These are phyloP conservation scores for Odontocerum albicorne DNA, from an alignment of 2,888 invertebrate genomes.

Conservation along the genomic window DNA sequence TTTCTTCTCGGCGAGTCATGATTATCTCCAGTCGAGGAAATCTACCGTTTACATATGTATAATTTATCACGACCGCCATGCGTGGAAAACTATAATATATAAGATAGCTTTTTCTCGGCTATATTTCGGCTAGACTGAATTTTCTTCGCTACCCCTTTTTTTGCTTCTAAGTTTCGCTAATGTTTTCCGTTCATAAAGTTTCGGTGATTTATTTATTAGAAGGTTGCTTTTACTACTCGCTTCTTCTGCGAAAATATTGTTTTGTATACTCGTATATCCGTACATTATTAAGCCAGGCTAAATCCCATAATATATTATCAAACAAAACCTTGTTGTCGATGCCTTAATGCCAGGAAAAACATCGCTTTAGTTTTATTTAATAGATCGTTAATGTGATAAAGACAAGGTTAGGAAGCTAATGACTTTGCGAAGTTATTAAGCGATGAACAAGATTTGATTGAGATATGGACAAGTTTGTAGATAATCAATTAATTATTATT, in stretches of 20 bases:
- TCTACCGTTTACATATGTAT: constrained; percentile 35
- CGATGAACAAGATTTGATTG: too few relatives aligned
- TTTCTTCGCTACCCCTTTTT: constrained; percentile 12
- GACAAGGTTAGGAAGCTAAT: too few relatives aligned
- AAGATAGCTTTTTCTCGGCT: background rate
- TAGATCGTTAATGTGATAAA: too few relatives aligned
- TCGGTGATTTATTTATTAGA: constrained; percentile 19
- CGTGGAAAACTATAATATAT: constrained; percentile 8
- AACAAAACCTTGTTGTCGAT: too few relatives aligned
- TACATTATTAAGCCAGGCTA: too few relatives aligned
- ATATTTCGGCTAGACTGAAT: constrained; percentile 4
- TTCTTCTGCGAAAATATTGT: background rate
- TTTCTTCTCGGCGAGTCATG: constrained; percentile 25
- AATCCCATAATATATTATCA: too few relatives aligned
- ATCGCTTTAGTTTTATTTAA: too few relatives aligned
- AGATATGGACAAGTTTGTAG: too few relatives aligned
- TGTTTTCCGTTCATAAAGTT: constrained; percentile 17
- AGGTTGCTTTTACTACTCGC: background rate
- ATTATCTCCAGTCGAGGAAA: constrained; percentile 33
- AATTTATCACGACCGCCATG: constrained; percentile 27
- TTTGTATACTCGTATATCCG: background rate
- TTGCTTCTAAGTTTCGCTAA: constrained; percentile 17
- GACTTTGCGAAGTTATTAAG: too few relatives aligned
- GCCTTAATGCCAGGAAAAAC: too few relatives aligned
- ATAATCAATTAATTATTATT: too few relatives aligned